Conservation (phyloP, 2,888 invertebrate species). For the Teinopalpus imperialis region DNA sequence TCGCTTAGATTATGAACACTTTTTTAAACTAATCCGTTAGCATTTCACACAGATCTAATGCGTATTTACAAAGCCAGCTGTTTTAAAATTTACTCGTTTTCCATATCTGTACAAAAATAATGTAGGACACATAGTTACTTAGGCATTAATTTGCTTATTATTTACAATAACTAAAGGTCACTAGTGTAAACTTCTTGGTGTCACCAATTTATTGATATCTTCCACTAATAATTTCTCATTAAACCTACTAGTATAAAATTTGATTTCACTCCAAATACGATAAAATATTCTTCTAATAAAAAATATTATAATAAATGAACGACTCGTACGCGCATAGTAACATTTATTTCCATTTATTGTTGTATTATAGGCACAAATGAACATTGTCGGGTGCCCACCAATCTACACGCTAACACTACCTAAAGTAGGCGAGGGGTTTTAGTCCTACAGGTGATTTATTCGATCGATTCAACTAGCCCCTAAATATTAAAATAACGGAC, state of each 20-base stretch:
- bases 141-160: constrained; percentile 40
- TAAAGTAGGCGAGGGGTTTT: constrained; percentile 71
- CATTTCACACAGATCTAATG: constrained; percentile 29
- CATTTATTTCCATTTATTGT: constrained; percentile 44
- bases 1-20: constrained; percentile 26
- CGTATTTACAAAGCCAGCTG: constrained; percentile 40
- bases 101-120: constrained; percentile 55
- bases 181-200: constrained; percentile 64
- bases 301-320: constrained; percentile 39
- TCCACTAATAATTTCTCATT: constrained; percentile 43
- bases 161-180: constrained; percentile 55
- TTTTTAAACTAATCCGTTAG: constrained; percentile 6
- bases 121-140: constrained; percentile 39
- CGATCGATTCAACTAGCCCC: constrained; percentile 25
- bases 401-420: constrained; percentile 56
- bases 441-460: constrained; percentile 58
- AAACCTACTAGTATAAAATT: constrained; percentile 69
- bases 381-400: constrained; percentile 61
- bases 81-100: constrained; percentile 20
- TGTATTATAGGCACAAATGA: constrained; percentile 74
- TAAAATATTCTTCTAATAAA: constrained; percentile 51
- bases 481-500: constrained; percentile 5
- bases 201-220: constrained; percentile 62
- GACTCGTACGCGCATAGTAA: constrained; percentile 49
- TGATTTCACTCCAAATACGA: constrained; percentile 58